Evolutionary conservation across 2,888 invertebrate genomes (phyloP).

Genomic region (Panopea generosa): DNA sequence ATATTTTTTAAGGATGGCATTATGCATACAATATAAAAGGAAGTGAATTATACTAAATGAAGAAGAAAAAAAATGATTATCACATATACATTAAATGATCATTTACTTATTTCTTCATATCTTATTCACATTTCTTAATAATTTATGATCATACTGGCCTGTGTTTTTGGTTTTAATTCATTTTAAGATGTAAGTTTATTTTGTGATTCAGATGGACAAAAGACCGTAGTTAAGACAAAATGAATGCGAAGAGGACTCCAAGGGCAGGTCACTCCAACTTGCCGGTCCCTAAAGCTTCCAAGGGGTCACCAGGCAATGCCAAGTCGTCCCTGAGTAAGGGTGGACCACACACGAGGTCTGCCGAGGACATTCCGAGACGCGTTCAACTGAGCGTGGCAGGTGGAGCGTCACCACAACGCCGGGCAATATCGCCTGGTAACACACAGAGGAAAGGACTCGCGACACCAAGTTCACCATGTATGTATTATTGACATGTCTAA

Average conservation of each 20-base stretch:
- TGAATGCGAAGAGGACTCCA: constrained; percentile 60
- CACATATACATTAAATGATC: no score
- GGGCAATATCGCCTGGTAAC: constrained; percentile 69
- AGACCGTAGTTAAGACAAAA: no score
- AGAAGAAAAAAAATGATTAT: no score
- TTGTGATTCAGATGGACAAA: no score
- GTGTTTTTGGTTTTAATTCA: no score
- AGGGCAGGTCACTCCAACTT: constrained; percentile 68
- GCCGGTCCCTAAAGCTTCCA: constrained; percentile 73
- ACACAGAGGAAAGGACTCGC: constrained; percentile 60
- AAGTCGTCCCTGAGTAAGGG: constrained; percentile 69
- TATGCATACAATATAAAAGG: no score
- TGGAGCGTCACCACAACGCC: constrained; percentile 54
- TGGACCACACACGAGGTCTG: constrained; percentile 71
- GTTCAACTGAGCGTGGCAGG: constrained; percentile 67
- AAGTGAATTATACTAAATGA: no score
- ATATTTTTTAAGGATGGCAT: no score
- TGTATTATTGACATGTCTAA: background rate
- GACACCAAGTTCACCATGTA: constrained; percentile 24
- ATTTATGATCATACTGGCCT: no score
- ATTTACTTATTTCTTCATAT: no score
- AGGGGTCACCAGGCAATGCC: constrained; percentile 70
- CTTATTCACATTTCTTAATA: no score
- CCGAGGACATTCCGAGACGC: constrained; percentile 75
- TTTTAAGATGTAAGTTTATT: no score